These are phyloP conservation scores for Saxidomus purpurata DNA, from an alignment of 1,140 invertebrate species.

Conservation along the genomic window DNA sequence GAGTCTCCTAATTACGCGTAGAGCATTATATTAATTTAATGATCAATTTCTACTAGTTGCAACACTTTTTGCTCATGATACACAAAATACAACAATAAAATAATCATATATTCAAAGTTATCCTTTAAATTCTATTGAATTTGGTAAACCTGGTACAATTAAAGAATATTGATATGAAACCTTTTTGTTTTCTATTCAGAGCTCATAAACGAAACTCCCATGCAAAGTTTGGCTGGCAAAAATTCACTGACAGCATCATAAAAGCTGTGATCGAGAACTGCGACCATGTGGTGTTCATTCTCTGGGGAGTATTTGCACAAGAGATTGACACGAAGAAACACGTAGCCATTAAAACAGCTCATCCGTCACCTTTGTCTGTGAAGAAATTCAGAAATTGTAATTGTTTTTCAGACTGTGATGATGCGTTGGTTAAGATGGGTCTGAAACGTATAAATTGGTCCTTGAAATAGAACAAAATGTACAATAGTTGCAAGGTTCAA, in stretches of 20 bases:
- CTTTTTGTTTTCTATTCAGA: slow-evolving; percentile 69
- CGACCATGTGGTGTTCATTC: slow-evolving; percentile 89
- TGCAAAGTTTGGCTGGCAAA: slow-evolving; percentile 89
- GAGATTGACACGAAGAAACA: slow-evolving; percentile 89
- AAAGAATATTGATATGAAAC: too few species aligned
- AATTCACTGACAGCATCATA: slow-evolving; percentile 90
- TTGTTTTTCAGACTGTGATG: slow-evolving; percentile 90
- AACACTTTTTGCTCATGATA: too few species aligned
- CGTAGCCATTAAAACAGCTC: slow-evolving; percentile 88
- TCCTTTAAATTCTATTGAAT: too few species aligned
- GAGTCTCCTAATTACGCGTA: too few species aligned
- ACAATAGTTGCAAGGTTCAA: too few species aligned
- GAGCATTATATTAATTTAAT: too few species aligned
- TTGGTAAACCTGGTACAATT: too few species aligned
- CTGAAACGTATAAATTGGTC: slow-evolving; percentile 89
- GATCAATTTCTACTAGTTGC: too few species aligned
- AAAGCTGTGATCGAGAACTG: slow-evolving; percentile 82
- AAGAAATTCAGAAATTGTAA: slow-evolving; percentile 89
- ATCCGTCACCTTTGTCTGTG: slow-evolving; percentile 90
- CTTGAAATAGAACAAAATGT: background rate
- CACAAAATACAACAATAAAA: too few species aligned
- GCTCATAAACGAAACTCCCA: slow-evolving; percentile 90
- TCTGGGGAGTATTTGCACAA: slow-evolving; percentile 91
- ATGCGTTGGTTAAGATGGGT: slow-evolving; percentile 86
- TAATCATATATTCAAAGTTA: too few species aligned